Evolutionary conservation across 2,888 invertebrate genomes (phyloP).

Genomic region (Dilophus febrilis): DNA sequence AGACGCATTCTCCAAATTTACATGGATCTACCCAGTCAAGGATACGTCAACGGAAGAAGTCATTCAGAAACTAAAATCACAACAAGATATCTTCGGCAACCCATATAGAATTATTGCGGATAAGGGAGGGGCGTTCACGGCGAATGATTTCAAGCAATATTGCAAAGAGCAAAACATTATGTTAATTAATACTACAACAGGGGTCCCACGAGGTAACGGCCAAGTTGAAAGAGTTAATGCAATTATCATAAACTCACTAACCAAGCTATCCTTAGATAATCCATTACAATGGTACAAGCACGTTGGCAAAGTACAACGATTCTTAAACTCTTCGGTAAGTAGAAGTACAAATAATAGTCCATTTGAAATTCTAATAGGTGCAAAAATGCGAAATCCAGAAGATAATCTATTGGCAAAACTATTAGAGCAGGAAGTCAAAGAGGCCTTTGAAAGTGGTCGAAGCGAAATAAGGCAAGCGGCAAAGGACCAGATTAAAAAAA

Average conservation of each 20-base stretch:
- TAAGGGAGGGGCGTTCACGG: slow-evolving; percentile 21
- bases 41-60: slow-evolving; percentile 16
- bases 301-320: slow-evolving; percentile 11
- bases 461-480: neutral
- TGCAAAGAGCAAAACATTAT: slow-evolving; percentile 19
- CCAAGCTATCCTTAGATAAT: slow-evolving; percentile 20
- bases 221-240: slow-evolving; percentile 21
- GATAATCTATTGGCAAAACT: neutral
- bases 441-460: neutral
- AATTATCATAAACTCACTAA: slow-evolving; percentile 18
- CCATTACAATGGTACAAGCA: slow-evolving; percentile 17
- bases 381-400: slow-evolving; percentile 1
- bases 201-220: slow-evolving; percentile 22
- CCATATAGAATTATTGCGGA: slow-evolving; percentile 20
- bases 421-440: neutral
- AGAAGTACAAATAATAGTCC: slow-evolving; percentile 5
- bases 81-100: slow-evolving; percentile 20
- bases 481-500: neutral
- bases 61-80: slow-evolving; percentile 15
- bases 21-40: slow-evolving; percentile 20
- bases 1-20: slow-evolving; percentile 21
- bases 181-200: slow-evolving; percentile 14
- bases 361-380: slow-evolving; percentile 6
- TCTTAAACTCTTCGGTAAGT: slow-evolving; percentile 9
- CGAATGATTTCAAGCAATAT: slow-evolving; percentile 19